phyloP scores from a whole-genome alignment of 2,113 vertebrate genomes.

The Barbus barbus region DNA sequence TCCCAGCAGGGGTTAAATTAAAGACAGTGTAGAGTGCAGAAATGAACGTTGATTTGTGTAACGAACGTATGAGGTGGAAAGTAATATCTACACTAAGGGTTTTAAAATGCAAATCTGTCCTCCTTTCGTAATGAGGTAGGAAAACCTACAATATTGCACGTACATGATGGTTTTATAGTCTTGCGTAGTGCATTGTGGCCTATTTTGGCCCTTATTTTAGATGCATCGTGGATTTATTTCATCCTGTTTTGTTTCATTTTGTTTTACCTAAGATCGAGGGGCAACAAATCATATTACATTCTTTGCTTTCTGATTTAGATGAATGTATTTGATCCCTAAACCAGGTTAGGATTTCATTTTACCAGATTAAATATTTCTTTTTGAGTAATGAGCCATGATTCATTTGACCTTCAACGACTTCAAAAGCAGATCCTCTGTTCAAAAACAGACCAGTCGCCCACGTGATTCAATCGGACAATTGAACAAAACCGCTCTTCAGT shows the following conservation, averaged over 20 bases:
- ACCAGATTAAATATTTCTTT: conserved; percentile 46
- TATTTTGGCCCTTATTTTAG: not conserved
- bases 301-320: conserved; percentile 15
- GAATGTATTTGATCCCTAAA: conserved; percentile 34
- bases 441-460: not conserved
- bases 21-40: not conserved
- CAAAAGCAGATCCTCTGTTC: not conserved
- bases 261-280: not conserved
- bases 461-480: conserved; percentile 42
- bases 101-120: conserved; percentile 40
- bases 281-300: not conserved
- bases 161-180: conserved; percentile 14
- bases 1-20: conserved; percentile 36
- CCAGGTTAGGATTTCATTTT: conserved; percentile 41
- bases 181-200: not conserved
- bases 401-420: conserved; percentile 43
- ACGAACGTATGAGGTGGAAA: not conserved
- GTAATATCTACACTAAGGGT: not conserved
- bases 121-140: conserved; percentile 22
- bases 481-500: conserved; percentile 38
- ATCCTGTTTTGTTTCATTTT: conserved; percentile 10
- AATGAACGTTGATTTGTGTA: not conserved
- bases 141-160: not conserved
- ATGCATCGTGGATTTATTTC: conserved; percentile 27
- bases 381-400: conserved; percentile 31